Evolutionary conservation across 1,140 invertebrate species (phyloP).

Genomic region (Rhynchophorus ferrugineus): DNA sequence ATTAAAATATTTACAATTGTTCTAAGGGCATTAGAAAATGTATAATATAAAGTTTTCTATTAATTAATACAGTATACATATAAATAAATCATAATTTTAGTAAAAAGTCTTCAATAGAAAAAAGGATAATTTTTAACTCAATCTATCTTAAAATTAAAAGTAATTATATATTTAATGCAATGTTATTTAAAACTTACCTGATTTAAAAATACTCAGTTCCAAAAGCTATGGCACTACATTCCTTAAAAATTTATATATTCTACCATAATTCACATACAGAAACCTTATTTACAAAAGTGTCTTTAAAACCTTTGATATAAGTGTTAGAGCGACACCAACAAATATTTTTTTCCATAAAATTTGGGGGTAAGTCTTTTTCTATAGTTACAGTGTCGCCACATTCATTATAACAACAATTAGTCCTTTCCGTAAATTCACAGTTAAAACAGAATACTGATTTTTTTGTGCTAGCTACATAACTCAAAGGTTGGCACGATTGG

Average conservation of each 20-base stretch:
- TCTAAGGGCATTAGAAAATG: too few species aligned
- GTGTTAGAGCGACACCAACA: slow-evolving; percentile 25
- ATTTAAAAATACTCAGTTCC: background rate
- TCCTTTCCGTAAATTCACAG: slow-evolving; percentile 7
- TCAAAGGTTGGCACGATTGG: slow-evolving; percentile 17
- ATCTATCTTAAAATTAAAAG: background rate
- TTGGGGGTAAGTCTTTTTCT: too few species aligned
- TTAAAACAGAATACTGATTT: slow-evolving; percentile 22
- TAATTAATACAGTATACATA: too few species aligned
- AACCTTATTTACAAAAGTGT: slow-evolving; percentile 30
- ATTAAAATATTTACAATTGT: too few species aligned
- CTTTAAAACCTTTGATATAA: slow-evolving; percentile 29
- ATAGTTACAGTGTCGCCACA: too few species aligned
- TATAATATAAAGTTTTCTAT: too few species aligned
- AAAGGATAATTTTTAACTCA: background rate
- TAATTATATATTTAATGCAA: background rate
- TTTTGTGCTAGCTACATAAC: slow-evolving; percentile 17
- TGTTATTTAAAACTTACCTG: background rate
- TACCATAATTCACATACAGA: slow-evolving; percentile 29
- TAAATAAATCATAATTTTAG: too few species aligned
- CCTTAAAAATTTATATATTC: too few species aligned
- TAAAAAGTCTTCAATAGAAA: too few species aligned
- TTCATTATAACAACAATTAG: slow-evolving; percentile 25
- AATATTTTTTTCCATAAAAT: too few species aligned
- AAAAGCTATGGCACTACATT: too few species aligned